Evolutionary conservation across 2,888 invertebrate species (phyloP).

Genomic region (Miltochrista miniata): DNA sequence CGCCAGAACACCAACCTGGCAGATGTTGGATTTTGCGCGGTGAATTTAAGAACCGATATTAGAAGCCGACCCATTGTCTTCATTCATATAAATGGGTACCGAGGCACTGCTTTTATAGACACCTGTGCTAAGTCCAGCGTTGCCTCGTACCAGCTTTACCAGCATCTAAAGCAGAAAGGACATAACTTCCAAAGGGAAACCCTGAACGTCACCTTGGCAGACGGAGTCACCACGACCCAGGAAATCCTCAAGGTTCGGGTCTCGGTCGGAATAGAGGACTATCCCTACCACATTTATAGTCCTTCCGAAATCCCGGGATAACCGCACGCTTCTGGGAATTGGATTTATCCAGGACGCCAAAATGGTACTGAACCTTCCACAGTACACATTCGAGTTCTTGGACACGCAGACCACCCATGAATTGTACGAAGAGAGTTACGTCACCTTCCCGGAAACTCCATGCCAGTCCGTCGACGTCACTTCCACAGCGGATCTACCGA

Average conservation of each 20-base stretch:
- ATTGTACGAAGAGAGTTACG: neutral
- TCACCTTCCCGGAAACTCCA: neutral
- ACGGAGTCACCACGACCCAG: neutral
- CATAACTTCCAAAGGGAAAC: neutral
- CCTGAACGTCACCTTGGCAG: neutral
- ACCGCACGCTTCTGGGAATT: constrained; percentile 18
- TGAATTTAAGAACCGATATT: neutral
- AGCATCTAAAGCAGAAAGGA: neutral
- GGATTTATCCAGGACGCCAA: constrained; percentile 21
- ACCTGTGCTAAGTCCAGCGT: neutral
- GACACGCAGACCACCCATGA: constrained; percentile 1
- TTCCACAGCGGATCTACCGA: neutral
- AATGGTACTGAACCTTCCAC: constrained; percentile 18
- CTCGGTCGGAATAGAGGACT: neutral
- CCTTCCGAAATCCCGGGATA: constrained; percentile 10
- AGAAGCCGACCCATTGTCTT: neutral
- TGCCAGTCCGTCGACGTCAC: neutral
- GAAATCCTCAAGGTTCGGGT: neutral
- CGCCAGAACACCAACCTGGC: neutral
- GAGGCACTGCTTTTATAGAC: neutral
- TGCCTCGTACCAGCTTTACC: neutral
- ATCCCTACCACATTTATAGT: constrained; percentile 4
- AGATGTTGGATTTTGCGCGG: neutral
- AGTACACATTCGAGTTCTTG: constrained; percentile 19
- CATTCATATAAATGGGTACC: neutral